Base-by-base conservation (phyloP, 2,888 invertebrate species). In the Hylaea fasciaria region DNA sequence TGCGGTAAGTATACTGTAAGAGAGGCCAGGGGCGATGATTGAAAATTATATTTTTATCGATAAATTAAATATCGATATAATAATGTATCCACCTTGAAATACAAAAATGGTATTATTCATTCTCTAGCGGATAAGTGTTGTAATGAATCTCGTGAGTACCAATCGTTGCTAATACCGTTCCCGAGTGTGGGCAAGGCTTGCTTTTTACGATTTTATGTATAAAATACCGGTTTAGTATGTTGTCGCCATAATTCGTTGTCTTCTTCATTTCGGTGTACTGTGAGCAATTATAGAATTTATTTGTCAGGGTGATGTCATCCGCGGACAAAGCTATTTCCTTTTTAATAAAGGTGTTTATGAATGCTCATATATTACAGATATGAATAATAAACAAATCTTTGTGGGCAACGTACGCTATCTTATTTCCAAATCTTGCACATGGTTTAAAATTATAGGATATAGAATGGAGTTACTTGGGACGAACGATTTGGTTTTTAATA, bases 141-240 rank as follows among this genome's bases (percentile, higher is more conserved):
- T 87, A 91, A 92, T 91, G 91, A 91, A 89, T 90, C 87, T 84
- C 82, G 77, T 81, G 83, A 86, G 88, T 91, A 89, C 87, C 80
- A 76, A 83, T 81, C 81, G 80, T 82, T 85, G 84, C 88, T 90
- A 89, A 89, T 86, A 83, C 82, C 80, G 87, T 87, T 85, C 83
- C 76, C 73, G 77, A 85, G 87, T 85, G 89, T 88, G 89, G 89
- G 89, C 86, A 80, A 77, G 85, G 85, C 83, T 80, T 76, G 83
- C 78, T 81, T 86, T 84, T 81, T 74, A 73, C 9, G 70, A 83
- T 85, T 86, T 85, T 81, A 85, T 86, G 79, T 85, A 83, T 85
- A 80, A 77, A 73, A 81, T 88, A 87, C 91, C 88, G 91, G 91
- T 91, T 89, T 74, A 44, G 69, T 74, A 72, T 70, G 82, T 80